phyloP scores from a whole-genome alignment of 2,797 vertebrate species.

The Glossophaga mutica region DNA sequence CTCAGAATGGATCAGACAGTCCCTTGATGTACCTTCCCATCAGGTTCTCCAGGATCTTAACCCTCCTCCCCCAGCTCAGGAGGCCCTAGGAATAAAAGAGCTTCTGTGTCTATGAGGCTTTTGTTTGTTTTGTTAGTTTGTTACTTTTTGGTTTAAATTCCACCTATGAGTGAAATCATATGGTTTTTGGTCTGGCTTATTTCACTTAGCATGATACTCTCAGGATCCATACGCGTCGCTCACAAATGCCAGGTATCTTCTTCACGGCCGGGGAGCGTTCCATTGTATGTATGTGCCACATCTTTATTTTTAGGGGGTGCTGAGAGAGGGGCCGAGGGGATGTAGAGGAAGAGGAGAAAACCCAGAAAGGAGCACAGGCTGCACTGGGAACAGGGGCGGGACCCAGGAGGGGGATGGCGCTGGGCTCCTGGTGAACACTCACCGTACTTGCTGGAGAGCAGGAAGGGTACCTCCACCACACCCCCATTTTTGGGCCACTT shows the following conservation, averaged over 20 bases:
- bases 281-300: not conserved
- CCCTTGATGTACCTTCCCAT: not conserved
- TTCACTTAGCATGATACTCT: not conserved
- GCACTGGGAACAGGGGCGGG: fast-evolving
- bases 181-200: not conserved
- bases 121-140: not conserved
- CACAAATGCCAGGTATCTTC: not conserved
- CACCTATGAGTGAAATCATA: not conserved
- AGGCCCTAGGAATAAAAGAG: not conserved
- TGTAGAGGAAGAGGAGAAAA: not conserved
- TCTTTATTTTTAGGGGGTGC: not conserved
- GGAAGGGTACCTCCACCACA: slow-evolving; percentile 69
- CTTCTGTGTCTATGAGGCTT: not conserved
- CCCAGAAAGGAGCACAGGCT: not conserved
- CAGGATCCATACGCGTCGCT: not conserved
- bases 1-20: not conserved
- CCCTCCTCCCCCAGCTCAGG: not conserved
- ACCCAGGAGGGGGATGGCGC: not conserved
- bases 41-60: not conserved
- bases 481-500: slow-evolving; percentile 69
- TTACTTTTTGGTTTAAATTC: not conserved
- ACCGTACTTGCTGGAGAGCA: slow-evolving; percentile 74
- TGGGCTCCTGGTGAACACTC: not conserved
- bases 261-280: not conserved
- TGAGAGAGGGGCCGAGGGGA: fast-evolving